Base-by-base conservation (phyloP, 2,888 invertebrate species). In the Orthonychiurus folsomi region DNA sequence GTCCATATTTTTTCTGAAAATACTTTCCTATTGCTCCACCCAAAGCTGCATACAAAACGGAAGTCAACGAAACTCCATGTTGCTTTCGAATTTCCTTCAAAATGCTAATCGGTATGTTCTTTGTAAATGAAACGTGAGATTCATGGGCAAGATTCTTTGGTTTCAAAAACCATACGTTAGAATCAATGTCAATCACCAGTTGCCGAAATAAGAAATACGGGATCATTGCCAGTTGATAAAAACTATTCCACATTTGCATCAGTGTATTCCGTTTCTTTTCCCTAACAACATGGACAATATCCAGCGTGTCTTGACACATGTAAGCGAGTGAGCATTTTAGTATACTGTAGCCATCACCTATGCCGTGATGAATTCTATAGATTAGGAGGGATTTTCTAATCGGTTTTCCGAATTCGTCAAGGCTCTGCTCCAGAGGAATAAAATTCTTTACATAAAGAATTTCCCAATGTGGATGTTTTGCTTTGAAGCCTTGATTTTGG, bases 391-490 rank as follows among this genome's bases (percentile, higher is more conserved):
- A 37, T 25, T 59, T 59, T n/a, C 21, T 21, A 5, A 52, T n/a
- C 37, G 9, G 15, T 37, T 37, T 37, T 15, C 5, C 37, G 37
- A 9, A 5, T 37, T 37, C 37, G 15, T 9, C 37, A 3, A 25
- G 3, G 5, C 3, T 12, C 20, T 3, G n/a, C 2, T 20, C 47
- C 23, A 50, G 47, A 21, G 59, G 59, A 9, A 59, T 2, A 23
- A 37, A 59, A 12, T 59, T 59, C 24, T 28, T 21, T n/a, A 50
- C 59, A 50, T 24, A 48, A 20, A 23, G 47, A 24, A 27, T 20
- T n/a, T 59, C 59, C 59, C 59, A 59, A 37, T 59, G 47, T 24
- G 59, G 59, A 37, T 23, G 59, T 26, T 59, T 59, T 18, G 50
- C 2, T 5, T 47, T 15, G 47, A 59, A 59, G 5, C 47, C n/a